Percentiles rank a stretch among this genome's conserved stretches.
Conservation (phyloP, 2,888 invertebrate genomes). For the Fragum fragum region DNA sequence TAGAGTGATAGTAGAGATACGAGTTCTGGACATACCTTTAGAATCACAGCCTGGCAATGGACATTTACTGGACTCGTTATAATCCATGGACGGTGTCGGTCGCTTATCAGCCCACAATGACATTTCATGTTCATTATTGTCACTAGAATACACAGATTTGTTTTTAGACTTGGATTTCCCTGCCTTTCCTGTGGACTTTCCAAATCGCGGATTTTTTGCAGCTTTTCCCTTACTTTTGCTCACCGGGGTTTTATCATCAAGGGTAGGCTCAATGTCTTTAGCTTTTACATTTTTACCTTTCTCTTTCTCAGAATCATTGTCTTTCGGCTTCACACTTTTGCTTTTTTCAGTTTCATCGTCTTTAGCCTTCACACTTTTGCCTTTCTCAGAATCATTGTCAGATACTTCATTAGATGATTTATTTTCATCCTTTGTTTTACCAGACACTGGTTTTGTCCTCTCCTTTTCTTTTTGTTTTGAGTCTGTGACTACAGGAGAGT, state of each 20-base stretch:
- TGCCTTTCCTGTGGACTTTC: constrained; percentile 54
- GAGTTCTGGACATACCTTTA: constrained; percentile 88
- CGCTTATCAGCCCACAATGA: constrained; percentile 76
- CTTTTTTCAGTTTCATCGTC: constrained; percentile 9
- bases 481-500: constrained; percentile 44
- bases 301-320: neutral
- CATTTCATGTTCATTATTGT: constrained; percentile 42
- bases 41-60: constrained; percentile 96
- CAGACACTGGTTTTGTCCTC: constrained; percentile 13
- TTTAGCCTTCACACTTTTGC: constrained; percentile 24
- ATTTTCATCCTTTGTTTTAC: constrained; percentile 11
- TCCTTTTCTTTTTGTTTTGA: constrained; percentile 55
- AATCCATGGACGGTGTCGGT: constrained; percentile 79
- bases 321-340: constrained; percentile 24
- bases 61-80: constrained; percentile 87
- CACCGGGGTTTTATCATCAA: constrained; percentile 6
- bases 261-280: constrained; percentile 6
- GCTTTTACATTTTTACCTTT: constrained; percentile 26
- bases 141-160: constrained; percentile 49
- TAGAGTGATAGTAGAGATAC: too few relatives aligned
- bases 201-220: constrained; percentile 34
- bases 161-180: constrained; percentile 53
- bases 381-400: constrained; percentile 31
- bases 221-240: constrained; percentile 41
- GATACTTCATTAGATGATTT: neutral